Conservation (phyloP, 1,140 invertebrate species). For the Anastrepha obliqua region DNA sequence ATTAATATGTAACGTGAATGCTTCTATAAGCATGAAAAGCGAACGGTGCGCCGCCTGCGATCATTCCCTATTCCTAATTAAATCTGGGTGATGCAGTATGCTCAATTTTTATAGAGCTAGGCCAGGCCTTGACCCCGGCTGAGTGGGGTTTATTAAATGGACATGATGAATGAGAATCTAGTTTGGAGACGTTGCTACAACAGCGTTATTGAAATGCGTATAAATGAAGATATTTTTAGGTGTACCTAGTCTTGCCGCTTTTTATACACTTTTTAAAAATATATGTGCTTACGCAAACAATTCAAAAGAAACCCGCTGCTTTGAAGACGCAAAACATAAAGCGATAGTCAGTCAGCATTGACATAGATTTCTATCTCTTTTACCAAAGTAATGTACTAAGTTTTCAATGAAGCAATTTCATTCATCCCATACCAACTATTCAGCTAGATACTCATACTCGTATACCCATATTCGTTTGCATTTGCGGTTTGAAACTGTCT, state of each 20-base stretch:
- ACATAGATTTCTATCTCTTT: slow-evolving; percentile 47
- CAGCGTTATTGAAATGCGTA: too few species aligned
- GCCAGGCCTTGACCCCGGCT: too few species aligned
- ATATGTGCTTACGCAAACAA: not conserved
- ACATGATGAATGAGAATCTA: too few species aligned
- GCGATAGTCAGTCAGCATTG: not conserved
- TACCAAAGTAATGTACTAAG: slow-evolving; percentile 14
- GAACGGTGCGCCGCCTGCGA: too few species aligned
- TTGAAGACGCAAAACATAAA: not conserved
- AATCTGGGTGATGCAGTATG: too few species aligned
- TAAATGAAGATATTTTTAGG: too few species aligned
- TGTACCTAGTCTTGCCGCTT: too few species aligned
- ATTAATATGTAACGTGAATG: not conserved
- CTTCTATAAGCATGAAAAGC: not conserved
- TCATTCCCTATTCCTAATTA: too few species aligned
- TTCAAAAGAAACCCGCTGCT: slow-evolving; percentile 12
- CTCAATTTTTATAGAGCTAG: too few species aligned
- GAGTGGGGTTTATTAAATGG: too few species aligned
- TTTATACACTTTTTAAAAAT: too few species aligned
- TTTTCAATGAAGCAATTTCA: not conserved
- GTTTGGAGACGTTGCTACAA: too few species aligned
- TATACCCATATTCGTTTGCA: not conserved
- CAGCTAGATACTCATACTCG: not conserved
- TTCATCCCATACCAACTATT: not conserved
- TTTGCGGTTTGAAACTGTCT: slow-evolving; percentile 17